A percentile compares a stretch with the other conserved stretches of the same genome.
Conservation (phyloP, 2,888 invertebrate species). For the Acleris emargana region DNA sequence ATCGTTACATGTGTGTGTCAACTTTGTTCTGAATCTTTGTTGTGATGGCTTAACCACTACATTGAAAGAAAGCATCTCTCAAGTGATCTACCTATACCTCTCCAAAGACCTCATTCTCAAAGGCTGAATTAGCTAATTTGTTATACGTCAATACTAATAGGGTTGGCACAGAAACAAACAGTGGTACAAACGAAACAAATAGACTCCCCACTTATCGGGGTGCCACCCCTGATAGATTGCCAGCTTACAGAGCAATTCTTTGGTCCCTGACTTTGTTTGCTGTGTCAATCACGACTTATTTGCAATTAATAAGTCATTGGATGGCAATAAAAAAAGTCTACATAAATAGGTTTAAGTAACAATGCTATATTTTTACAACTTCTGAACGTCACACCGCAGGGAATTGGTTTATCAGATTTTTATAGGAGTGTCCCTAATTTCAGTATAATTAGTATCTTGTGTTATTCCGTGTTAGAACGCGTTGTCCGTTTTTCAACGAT, state of each 20-base stretch:
- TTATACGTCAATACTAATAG: constrained; percentile 33
- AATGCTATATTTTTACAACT: too few relatives aligned
- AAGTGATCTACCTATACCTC: neutral
- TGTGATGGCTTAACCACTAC: too few relatives aligned
- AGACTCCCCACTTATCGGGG: constrained; percentile 10
- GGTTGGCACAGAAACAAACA: constrained; percentile 26
- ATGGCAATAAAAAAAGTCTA: neutral
- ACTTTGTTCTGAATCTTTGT: too few relatives aligned
- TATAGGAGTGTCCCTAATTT: too few relatives aligned
- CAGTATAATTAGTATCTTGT: too few relatives aligned
- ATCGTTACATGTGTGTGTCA: too few relatives aligned
- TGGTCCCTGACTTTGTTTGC: constrained; percentile 12
- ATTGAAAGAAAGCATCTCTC: too few relatives aligned
- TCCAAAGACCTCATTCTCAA: constrained; percentile 15
- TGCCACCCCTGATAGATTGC: constrained; percentile 7
- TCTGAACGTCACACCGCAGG: too few relatives aligned
- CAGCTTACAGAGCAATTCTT: neutral
- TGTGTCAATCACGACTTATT: constrained; percentile 20
- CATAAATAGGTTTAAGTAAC: neutral
- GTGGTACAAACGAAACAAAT: constrained; percentile 21
- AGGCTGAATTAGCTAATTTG: constrained; percentile 33
- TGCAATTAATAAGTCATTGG: constrained; percentile 1
- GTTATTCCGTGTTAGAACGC: too few relatives aligned
- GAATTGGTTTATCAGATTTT: too few relatives aligned
- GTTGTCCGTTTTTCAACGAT: too few relatives aligned